Percentiles rank a stretch among this genome's conserved stretches.
These are phyloP conservation scores for Julus scanicus DNA, from an alignment of 2,888 invertebrate species.

Conservation along the genomic window DNA sequence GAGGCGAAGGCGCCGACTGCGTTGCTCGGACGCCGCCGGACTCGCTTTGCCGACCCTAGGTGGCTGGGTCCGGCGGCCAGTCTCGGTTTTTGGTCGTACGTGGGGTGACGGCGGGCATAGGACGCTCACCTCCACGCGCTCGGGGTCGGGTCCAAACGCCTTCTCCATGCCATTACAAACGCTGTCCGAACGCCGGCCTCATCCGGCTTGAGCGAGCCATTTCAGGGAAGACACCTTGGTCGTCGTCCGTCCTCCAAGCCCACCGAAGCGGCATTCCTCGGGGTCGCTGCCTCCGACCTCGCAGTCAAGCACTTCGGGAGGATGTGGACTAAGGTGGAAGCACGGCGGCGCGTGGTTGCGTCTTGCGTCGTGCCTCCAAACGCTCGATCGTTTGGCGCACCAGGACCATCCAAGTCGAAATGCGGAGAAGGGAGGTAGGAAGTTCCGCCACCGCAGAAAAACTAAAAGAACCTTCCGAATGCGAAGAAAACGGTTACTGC, in stretches of 20 bases:
- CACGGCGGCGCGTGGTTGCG: not conserved
- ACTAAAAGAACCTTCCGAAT: not conserved
- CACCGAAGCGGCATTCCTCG: too few relatives aligned
- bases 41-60: not conserved
- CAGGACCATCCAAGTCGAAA: slow-evolving; percentile 43
- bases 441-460: not conserved
- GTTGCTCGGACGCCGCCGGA: slow-evolving; percentile 11
- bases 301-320: too few relatives aligned
- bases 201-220: not conserved
- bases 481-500: slow-evolving; percentile 31
- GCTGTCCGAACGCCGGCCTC: not conserved
- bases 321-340: not conserved
- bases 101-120: not conserved
- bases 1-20: not conserved
- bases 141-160: not conserved
- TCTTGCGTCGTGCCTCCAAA: not conserved
- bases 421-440: slow-evolving; percentile 20
- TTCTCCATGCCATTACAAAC: slow-evolving; percentile 52
- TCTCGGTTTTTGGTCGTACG: not conserved
- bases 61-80: not conserved
- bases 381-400: slow-evolving; percentile 35
- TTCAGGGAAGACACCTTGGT: not conserved
- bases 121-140: slow-evolving; percentile 37
- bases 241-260: not conserved
- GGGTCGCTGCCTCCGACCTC: too few relatives aligned